Evolutionary conservation across 2,113 vertebrate species (phyloP).

Genomic region (Heterochromis multidens): DNA sequence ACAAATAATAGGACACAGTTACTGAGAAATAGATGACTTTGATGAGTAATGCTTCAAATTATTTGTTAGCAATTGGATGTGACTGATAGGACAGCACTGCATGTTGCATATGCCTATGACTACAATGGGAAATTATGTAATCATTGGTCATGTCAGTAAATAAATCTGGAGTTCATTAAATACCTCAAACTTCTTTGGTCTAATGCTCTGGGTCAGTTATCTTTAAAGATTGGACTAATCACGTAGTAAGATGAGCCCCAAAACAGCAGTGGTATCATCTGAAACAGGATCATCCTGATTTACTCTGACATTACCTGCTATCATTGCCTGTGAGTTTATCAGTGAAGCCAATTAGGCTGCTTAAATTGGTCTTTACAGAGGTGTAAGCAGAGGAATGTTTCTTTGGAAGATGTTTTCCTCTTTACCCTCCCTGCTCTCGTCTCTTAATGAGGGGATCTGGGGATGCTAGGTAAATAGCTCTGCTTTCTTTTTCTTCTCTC

Average conservation of each 20-base stretch:
- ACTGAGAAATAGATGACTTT: not conserved
- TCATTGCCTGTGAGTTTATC: constrained; percentile 36
- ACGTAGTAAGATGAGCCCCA: not conserved
- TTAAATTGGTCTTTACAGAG: constrained; percentile 45
- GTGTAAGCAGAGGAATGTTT: constrained; percentile 14
- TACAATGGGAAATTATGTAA: not conserved
- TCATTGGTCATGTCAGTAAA: not conserved
- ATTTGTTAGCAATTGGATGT: not conserved
- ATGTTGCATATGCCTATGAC: not conserved
- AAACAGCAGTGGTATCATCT: not conserved
- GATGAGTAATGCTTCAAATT: not conserved
- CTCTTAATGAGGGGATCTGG: constrained; percentile 43
- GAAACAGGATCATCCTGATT: constrained; percentile 1
- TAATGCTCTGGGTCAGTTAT: not conserved
- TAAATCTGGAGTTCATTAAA: not conserved
- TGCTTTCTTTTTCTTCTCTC: not conserved
- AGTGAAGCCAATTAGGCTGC: constrained; percentile 41
- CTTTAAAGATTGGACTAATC: not conserved
- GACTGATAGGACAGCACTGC: not conserved
- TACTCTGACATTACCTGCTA: constrained; percentile 32
- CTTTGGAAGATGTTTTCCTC: constrained; percentile 29
- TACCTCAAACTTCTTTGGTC: not conserved
- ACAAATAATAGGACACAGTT: not conserved
- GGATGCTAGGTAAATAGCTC: constrained; percentile 28
- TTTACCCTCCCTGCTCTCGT: constrained; percentile 26